Evolutionary conservation across 2,797 vertebrate species (phyloP), one percentile per base, ranked within the genome.

Genomic region (Florisuga fusca): DNA sequence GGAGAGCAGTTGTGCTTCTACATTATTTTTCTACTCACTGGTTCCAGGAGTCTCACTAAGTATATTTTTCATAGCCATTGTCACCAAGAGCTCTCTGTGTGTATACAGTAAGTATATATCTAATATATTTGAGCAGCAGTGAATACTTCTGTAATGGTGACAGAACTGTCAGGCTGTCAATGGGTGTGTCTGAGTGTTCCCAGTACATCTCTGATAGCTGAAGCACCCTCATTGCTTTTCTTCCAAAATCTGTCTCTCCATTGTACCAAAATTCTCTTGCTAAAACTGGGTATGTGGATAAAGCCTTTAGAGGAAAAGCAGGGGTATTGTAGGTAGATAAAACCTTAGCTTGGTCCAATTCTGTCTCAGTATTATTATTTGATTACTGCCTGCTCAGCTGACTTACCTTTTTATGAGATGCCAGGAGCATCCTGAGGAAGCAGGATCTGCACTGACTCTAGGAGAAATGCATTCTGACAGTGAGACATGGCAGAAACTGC

Each of bases 391-490:
- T 61, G 53, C 74, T 94, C 7, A 59, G 90, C 73, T 92, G 84
- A 86, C 86, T 95, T 87, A 41, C 93, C 67, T 87, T 97, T 95
- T 96, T 77, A 53, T 95, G 91, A 95, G 88, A 71, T 89, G 85
- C 79, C 90, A 95, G 87, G 57, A 90, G 59, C 36, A 48, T 84
- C 89, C 88, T 95, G 62, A 95, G 93, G 81, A 80, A 90, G 67
- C 57, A 79, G 63, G 73, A 55, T 82, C 88, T 91, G 62, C 80
- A 34, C 77, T 93, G 88, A 45, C 54, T 94, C 62, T 73, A 59
- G 27, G 77, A 41, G 38, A 41, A 41, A 41, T 41, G 38, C 38
- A 23, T 50, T 84, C 87, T 86, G 46, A 51, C 38, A 75, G 64
- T 2, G 41, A 79, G 54, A 64, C 27, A 8, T 7, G 55, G 72